Evolutionary conservation across 2,888 invertebrate genomes (phyloP), one percentile per base, ranked within the genome.

Genomic region (Yponomeuta malinellus): DNA sequence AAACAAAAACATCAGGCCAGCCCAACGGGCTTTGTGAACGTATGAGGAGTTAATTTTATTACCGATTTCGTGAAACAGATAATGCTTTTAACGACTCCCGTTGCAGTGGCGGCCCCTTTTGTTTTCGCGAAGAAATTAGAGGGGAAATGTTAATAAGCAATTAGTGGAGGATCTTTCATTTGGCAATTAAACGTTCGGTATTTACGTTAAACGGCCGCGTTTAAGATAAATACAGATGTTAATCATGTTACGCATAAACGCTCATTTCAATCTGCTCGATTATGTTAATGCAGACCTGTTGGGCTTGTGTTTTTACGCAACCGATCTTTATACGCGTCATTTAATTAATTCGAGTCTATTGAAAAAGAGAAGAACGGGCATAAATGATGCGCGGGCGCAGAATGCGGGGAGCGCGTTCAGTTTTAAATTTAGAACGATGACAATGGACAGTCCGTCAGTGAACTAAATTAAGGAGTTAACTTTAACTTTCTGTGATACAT

Each of bases 381-480:
- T 74, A 79, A 43, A 82, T 81, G 79, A 74, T 65, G 76, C 79
- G 80, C 84, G 75, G 76, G 82, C 82, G 84, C 83, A 79, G 81
- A 79, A 85, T 84, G 80, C 81, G 73, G 75, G 78, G 81, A 79
- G 79, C 83, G 86, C 84, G 81, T 79, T 80, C 79, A 77, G 82
- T 80, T 87, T 85, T 88, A 89, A 86, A 89, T 88, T 85, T 90
- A 90, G 81, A 68, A 78, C 81, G 75, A 83, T 85, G 87, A 90
- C 89, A 89, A 89, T 90, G 85, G 88, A 79, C 80, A 82, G 83
- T 83, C 79, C 82, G 84, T 85, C 85, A 85, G 78, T 74, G 82
- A 74, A 83, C 84, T 85, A 84, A 85, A 83, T 83, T 83, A 84
- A 84, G 83, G 82, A 85, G 83, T 76, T 74, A 75, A 75, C 75